Evolutionary conservation across 2,797 vertebrate genomes (phyloP), one percentile per base, ranked within the genome.

Genomic region (Pterois miles): DNA sequence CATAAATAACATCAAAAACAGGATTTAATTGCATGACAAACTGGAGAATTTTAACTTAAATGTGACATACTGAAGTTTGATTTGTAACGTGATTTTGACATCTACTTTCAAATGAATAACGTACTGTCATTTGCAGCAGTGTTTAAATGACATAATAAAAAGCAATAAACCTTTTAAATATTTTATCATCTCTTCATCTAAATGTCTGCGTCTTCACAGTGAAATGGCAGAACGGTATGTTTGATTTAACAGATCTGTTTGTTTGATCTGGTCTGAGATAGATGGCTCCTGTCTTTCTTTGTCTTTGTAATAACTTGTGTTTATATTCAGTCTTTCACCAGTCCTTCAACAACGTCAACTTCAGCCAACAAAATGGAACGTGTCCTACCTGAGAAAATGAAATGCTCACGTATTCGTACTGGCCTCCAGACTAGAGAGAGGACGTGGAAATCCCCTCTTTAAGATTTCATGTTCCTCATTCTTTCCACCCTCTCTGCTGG

Each of bases 391-490:
- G 68, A 31, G 63, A 62, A 78, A 83, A 65, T 58, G 13, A 71
- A 73, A 46, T 23, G 16, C 65, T 67, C 58, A 29, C 6, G 8
- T 81, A 71, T 74, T 85, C 82, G 58, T 14, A 6, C 65, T 78
- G 83, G 84, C 80, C 77, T 65, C 46, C 36, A 65, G 46, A 74
- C 72, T 43, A 33, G 23, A 80, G 29, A 74, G 43, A 75, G 43
- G 82, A 63, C 74, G 76, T 66, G 76, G 81, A 92, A 93, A 93
- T 71, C 63, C 85, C 90, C 88, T 84, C 77, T 88, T 86, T 80
- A 82, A 84, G 84, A 93, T 93, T 94, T 91, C 81, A 87, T 86
- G 76, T 76, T 87, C 72, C 76, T 84, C 81, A 71, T 75, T 80
- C 74, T 76, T 75, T 86, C 80, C 81, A 20, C 86, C 84, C 78